Evolutionary conservation across 1,140 invertebrate genomes (phyloP), one percentile per base, ranked within the genome.

Genomic region (Liolophura sinensis): DNA sequence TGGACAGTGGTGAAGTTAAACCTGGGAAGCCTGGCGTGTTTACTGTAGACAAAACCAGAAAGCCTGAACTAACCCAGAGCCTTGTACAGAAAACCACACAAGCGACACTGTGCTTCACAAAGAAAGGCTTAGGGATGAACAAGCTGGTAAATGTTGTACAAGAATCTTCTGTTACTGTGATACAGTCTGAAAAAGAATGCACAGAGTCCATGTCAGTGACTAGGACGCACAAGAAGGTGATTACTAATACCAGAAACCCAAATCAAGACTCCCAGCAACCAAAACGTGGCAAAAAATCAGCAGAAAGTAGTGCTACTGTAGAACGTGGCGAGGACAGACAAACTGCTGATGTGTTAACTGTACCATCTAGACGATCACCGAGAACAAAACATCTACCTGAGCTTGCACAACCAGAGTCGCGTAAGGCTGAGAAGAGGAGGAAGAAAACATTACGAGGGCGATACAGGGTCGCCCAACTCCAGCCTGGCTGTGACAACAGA

Each of bases 91-190:
- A 73, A 54, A 70, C 69, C 1, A 60, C 68, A 12, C 71, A 73
- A 51, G 60, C 65, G 14, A 72, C 67, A 15, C 50, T 72, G 22
- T 62, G 68, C 47, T 72, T 72, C 58, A 52, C 24, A 22, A 67
- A 67, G 24, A 49, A 47, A 52, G 64, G 64, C 20, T 51, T 69
- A 18, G 56, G 64, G 20, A 59, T 64, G 57, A 62, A 50, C 15
- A 65, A 69, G 56, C 16, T 60, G 31, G 25, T 20, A 47, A 31
- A 49, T 16, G n/a, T 56, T 48, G 40, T 49, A 64, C 31, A 14
- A 64, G 48, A 7, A 31, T 31, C 6, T 1, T 64, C 12, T 51
- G 62, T 31, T 56, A 54, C 22, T 6, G n/a, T 0, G 14, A 20
- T 16, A 27, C 31, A 31, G 25, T 40, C 47, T 18, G 25, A 47